Evolutionary conservation across 2,888 invertebrate species (phyloP).

Genomic region (Thumatha senex): DNA sequence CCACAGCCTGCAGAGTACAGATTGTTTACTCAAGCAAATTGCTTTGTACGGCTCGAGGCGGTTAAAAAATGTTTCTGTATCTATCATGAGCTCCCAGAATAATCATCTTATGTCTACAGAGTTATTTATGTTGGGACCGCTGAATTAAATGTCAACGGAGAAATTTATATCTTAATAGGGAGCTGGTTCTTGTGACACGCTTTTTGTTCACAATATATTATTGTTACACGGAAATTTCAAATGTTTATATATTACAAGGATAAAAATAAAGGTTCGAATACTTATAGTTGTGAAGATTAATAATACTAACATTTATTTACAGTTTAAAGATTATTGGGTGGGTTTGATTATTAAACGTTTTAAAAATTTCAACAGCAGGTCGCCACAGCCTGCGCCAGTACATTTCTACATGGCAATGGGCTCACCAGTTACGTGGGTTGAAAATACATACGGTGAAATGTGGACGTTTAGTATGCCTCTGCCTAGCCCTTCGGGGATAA

Average conservation of each 20-base stretch:
- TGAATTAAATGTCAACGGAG: conserved; percentile 27
- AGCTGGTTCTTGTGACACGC: conserved; percentile 13
- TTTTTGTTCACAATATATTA: conserved; percentile 19
- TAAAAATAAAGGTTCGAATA: background rate
- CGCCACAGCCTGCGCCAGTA: no score
- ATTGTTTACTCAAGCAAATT: conserved; percentile 75
- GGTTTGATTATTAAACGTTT: no score
- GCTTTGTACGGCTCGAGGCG: conserved; percentile 67
- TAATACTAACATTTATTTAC: no score
- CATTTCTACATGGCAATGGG: no score
- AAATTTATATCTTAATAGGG: conserved; percentile 24
- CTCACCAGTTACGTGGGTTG: no score
- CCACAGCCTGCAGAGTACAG: conserved; percentile 42
- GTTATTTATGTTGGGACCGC: conserved; percentile 36
- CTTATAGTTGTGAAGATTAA: no score
- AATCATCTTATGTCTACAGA: conserved; percentile 49
- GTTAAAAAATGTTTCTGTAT: conserved; percentile 67
- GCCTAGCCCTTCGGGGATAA: no score
- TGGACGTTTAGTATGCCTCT: no score
- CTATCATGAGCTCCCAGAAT: conserved; percentile 50
- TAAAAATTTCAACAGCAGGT: no score
- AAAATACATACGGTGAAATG: no score
- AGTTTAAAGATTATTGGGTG: no score
- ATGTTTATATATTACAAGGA: background rate
- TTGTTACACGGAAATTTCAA: conserved; percentile 12